Percentiles rank a stretch among this genome's conserved stretches.
Evolutionary conservation across 1,140 invertebrate genomes (phyloP).

Genomic region (Archivesica marissinica): DNA sequence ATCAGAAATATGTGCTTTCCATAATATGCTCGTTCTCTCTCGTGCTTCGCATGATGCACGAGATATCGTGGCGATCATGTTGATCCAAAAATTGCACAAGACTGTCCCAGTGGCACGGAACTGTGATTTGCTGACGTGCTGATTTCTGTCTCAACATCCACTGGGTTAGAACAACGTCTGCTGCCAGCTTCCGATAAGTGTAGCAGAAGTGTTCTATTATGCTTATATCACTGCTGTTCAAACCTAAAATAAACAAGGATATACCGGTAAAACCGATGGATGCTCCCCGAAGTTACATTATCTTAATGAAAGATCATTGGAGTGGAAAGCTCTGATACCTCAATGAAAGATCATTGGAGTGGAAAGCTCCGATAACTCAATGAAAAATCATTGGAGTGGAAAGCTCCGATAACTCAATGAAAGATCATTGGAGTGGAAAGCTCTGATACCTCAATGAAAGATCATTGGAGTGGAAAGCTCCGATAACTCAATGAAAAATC

Average conservation of each 20-base stretch:
- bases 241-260: slow-evolving; percentile 27
- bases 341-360: too few species aligned
- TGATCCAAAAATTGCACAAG: slow-evolving; percentile 8
- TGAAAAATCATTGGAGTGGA: too few species aligned
- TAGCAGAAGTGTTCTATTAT: slow-evolving; percentile 60
- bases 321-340: too few species aligned
- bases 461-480: too few species aligned
- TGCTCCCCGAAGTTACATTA: too few species aligned
- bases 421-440: too few species aligned
- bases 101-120: slow-evolving; percentile 20
- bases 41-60: neutral
- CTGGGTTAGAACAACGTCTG: slow-evolving; percentile 37
- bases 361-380: too few species aligned
- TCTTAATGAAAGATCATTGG: neutral
- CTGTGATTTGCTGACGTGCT: neutral
- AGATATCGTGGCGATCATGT: slow-evolving; percentile 10
- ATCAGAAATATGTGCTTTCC: slow-evolving; percentile 25
- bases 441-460: too few species aligned
- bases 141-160: slow-evolving; percentile 5
- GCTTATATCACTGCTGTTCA: slow-evolving; percentile 27
- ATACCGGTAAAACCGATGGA: too few species aligned
- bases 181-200: slow-evolving; percentile 29
- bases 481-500: too few species aligned
- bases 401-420: too few species aligned
- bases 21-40: slow-evolving; percentile 9